Evolutionary conservation across 2,888 invertebrate species (phyloP).

Genomic region (Limenitis camilla): DNA sequence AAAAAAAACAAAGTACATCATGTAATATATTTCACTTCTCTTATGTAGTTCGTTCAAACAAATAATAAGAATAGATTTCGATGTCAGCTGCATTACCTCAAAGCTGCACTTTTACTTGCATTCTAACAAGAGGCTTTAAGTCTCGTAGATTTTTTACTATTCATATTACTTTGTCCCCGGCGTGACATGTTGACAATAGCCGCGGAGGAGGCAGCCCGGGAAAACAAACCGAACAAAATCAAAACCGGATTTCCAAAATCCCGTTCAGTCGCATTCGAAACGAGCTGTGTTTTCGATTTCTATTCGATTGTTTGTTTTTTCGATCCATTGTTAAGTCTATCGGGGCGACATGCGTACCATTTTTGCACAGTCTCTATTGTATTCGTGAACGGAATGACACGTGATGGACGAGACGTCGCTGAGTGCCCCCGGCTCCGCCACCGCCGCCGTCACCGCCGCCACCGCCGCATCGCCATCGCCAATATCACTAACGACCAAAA

Average conservation of each 20-base stretch:
- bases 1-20: too few species aligned
- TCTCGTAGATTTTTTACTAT: conserved; percentile 28
- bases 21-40: too few species aligned
- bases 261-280: conserved; percentile 66
- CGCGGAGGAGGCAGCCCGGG: conserved; percentile 41
- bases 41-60: not conserved
- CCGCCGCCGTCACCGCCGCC: not conserved
- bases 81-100: conserved; percentile 7
- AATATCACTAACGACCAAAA: conserved; percentile 26
- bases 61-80: not conserved
- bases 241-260: conserved; percentile 73
- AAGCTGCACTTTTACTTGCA: conserved; percentile 18
- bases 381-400: conserved; percentile 59
- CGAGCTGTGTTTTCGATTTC: conserved; percentile 72
- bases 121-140: conserved; percentile 13
- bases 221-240: conserved; percentile 56
- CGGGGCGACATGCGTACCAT: conserved; percentile 66
- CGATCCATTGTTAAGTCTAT: conserved; percentile 58
- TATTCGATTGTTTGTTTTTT: conserved; percentile 72
- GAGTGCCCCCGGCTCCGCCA: conserved; percentile 32
- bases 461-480: conserved; percentile 36
- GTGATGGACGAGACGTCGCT: conserved; percentile 54
- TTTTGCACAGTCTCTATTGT: conserved; percentile 70
- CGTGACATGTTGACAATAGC: conserved; percentile 40
- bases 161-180: conserved; percentile 26